These are phyloP conservation scores for Escarpia spicata DNA, from an alignment of 2,888 invertebrate species.

Conservation along the genomic window DNA sequence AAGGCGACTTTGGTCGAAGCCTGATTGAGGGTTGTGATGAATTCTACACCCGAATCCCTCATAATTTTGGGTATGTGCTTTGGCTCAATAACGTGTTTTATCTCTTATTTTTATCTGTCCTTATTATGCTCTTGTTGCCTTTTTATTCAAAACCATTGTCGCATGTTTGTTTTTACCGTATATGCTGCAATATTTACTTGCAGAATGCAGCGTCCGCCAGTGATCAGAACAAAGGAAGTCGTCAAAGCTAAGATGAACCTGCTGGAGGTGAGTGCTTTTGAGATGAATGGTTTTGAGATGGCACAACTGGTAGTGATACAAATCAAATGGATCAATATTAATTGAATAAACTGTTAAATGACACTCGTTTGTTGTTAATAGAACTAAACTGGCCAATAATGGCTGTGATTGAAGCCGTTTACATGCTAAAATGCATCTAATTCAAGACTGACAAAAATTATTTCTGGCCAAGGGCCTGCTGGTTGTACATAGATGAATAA, in stretches of 20 bases:
- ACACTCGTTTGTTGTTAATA: no score
- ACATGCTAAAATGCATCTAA: no score
- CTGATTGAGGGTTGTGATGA: constrained; percentile 66
- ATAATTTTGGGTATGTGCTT: constrained; percentile 67
- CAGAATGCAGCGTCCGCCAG: constrained; percentile 67
- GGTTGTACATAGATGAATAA: background rate
- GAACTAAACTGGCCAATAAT: no score
- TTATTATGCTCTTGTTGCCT: background rate
- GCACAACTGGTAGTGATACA: no score
- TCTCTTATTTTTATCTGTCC: background rate
- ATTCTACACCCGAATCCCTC: constrained; percentile 70
- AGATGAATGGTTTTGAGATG: background rate
- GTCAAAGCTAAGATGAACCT: constrained; percentile 66
- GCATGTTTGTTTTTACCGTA: background rate
- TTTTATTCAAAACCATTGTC: background rate
- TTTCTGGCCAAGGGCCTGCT: background rate
- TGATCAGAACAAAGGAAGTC: constrained; percentile 64
- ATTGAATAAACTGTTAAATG: no score
- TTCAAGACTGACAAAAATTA: no score
- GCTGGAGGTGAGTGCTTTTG: constrained; percentile 60
- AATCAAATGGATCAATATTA: no score
- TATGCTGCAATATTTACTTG: constrained; percentile 33
- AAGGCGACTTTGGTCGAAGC: constrained; percentile 55
- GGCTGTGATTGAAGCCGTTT: no score
- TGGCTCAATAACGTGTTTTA: background rate